Percentiles rank a stretch among this genome's conserved stretches.
phyloP scores from a whole-genome alignment of 2,888 invertebrate species.

The Melanargia galathea region DNA sequence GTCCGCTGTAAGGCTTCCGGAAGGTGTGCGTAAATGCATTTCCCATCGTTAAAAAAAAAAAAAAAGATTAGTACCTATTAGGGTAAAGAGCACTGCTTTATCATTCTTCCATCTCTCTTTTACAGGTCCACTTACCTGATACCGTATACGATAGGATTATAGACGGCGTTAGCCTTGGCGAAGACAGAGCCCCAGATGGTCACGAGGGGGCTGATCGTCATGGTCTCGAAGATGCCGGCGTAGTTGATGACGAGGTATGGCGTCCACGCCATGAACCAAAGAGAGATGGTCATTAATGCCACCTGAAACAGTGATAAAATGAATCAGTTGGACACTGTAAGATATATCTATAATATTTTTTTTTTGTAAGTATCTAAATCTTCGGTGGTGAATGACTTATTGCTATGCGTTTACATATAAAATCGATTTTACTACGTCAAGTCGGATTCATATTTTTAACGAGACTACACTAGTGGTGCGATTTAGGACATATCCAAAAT shows the following conservation, averaged over 20 bases:
- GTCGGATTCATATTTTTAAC: neutral
- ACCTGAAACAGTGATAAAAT: conserved; percentile 74
- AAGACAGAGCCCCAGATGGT: conserved; percentile 96
- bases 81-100: neutral
- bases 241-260: conserved; percentile 93
- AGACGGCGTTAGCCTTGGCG: conserved; percentile 95
- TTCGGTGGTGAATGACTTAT: no score
- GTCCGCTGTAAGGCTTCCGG: no score
- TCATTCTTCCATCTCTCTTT: neutral
- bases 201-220: conserved; percentile 88
- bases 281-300: conserved; percentile 92
- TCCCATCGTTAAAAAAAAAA: no score
- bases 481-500: no score
- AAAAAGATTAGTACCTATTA: neutral
- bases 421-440: no score
- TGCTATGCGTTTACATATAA: no score
- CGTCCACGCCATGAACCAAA: conserved; percentile 97
- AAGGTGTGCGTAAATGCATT: no score
- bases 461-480: no score
- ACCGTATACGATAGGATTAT: conserved; percentile 95
- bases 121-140: conserved; percentile 84
- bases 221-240: conserved; percentile 89
- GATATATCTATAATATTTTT: no score
- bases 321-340: neutral
- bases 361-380: no score